These are phyloP conservation scores for Anguilla anguilla DNA, from an alignment of 2,797 vertebrate species.

Conservation along the genomic window DNA sequence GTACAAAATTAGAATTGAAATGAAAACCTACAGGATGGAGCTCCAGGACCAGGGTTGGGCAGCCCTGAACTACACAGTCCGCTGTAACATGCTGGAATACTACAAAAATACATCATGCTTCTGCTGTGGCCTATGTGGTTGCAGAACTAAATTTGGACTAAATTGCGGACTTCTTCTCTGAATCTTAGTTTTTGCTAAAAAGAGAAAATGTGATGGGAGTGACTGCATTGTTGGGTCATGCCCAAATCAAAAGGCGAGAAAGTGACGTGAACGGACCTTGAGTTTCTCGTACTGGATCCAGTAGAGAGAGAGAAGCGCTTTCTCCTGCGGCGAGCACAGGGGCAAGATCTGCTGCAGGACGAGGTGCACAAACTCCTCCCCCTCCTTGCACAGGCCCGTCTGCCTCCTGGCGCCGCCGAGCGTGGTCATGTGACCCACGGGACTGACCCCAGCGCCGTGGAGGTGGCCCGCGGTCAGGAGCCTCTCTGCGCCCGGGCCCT, in stretches of 20 bases:
- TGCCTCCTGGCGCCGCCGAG: constrained; percentile 66
- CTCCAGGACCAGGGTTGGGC: background rate
- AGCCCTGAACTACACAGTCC: background rate
- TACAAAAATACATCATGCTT: background rate
- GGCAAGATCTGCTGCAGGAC: constrained; percentile 76
- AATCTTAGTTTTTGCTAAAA: background rate
- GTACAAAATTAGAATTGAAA: background rate
- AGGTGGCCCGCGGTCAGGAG: constrained; percentile 73
- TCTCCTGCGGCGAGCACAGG: constrained; percentile 73
- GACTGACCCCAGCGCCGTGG: constrained; percentile 69
- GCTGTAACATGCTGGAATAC: background rate
- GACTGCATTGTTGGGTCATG: background rate
- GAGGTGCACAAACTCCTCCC: constrained; percentile 86
- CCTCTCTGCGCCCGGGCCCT: constrained; percentile 57
- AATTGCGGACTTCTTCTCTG: background rate
- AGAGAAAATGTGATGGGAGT: background rate
- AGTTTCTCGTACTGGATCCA: constrained; percentile 88
- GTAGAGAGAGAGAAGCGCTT: constrained; percentile 72
- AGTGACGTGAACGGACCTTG: constrained; percentile 75
- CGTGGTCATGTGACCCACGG: constrained; percentile 79
- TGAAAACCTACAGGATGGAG: background rate
- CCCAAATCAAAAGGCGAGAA: background rate
- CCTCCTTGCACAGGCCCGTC: constrained; percentile 79
- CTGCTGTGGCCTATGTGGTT: background rate
- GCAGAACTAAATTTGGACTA: background rate